Base-by-base conservation (phyloP, 2,113 vertebrate species). In the Cebus imitator region DNA sequence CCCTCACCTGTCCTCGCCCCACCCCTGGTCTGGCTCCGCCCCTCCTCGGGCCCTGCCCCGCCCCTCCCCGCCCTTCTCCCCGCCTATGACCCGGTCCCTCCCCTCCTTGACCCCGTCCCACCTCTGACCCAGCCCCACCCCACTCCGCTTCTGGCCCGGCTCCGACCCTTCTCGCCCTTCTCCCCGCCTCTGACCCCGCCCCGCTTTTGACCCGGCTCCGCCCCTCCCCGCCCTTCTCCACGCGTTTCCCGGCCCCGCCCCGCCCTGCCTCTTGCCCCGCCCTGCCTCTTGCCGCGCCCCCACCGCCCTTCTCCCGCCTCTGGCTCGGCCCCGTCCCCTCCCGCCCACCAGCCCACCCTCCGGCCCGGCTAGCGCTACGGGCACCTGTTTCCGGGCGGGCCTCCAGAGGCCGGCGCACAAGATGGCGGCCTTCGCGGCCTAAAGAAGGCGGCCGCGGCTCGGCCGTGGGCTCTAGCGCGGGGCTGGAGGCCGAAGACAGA, bases 351-450 rank as follows among this genome's bases (percentile, higher is more conserved):
- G 95, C 68, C 21, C 43, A 13, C 21, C 2, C 17, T 1, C 50
- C 27, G 73, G 93, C 37, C 48, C 30, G 6, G 30, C 18, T 12
- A 0, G 27, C 21, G 12, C 48, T 0, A 2, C 21, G 0, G 3
- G 93, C 64, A 37, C 20, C 1, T 10, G 95, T 97, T 96, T 97
- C 96, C 91, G 8, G 13, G 10, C 35, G 89, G 58, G 55, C 52
- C 78, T 37, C 37, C 32, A 11, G 91, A 84, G 82, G 91, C 64
- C 21, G n/a, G 20, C 16, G 94, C 89, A 85, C 95, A 98, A 98
- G 30, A 97, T 98, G 98, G 98, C 93, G 66, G 89, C 20, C 2
- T 27, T 37, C 17, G 35, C 0, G 14, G 20, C 6, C 14, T 0
- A 3, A 35, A 9, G n/a, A 14, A 9, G 8, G 11, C 0, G 18